Evolutionary conservation across 1,140 invertebrate genomes (phyloP), one percentile per base, ranked within the genome.

Genomic region (Venturia canescens): DNA sequence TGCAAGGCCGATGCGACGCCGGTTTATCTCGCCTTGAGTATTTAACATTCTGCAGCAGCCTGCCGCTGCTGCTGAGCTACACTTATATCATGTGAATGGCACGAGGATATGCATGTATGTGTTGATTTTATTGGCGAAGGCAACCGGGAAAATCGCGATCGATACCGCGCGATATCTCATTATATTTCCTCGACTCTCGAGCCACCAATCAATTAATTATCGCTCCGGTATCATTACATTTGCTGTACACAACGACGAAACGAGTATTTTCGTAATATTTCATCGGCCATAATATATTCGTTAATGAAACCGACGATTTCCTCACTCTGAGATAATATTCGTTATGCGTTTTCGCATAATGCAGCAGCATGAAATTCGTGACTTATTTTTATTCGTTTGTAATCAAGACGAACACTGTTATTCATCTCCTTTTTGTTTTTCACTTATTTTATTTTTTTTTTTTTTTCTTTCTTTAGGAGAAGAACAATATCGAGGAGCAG

Each of bases 401-500:
- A n/a, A 76, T 27, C 0, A 57, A 21, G 31, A 21, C 63, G 21
- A 11, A 60, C 23, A 78, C 27, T 38, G 60, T 66, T n/a, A 26
- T 21, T 66, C 23, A n/a, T n/a, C n/a, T n/a, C n/a, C n/a, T n/a
- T n/a, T n/a, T n/a, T n/a, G n/a, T n/a, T n/a, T n/a, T n/a, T n/a
- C n/a, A n/a, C n/a, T n/a, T n/a, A n/a, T n/a, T n/a, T n/a, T n/a
- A n/a, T n/a, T n/a, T n/a, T n/a, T n/a, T n/a, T n/a, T 66, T 27
- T 66, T 66, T 66, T 27, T 66, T 26, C 21, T 23, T 63, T 23
- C 18, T 21, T 66, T 66, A 92, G 91, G 90, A 44, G 91, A 92
- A 21, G 91, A 92, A 89, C 89, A 93, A 90, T 90, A 93, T 85
- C 91, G 93, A 34, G 92, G 92, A 77, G 85, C 93, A 85, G 87